A percentile compares a stretch with the other conserved stretches of the same genome.
These are phyloP conservation scores for Drosophila lacicola DNA, from an alignment of 2,888 invertebrate species.

Conservation along the genomic window DNA sequence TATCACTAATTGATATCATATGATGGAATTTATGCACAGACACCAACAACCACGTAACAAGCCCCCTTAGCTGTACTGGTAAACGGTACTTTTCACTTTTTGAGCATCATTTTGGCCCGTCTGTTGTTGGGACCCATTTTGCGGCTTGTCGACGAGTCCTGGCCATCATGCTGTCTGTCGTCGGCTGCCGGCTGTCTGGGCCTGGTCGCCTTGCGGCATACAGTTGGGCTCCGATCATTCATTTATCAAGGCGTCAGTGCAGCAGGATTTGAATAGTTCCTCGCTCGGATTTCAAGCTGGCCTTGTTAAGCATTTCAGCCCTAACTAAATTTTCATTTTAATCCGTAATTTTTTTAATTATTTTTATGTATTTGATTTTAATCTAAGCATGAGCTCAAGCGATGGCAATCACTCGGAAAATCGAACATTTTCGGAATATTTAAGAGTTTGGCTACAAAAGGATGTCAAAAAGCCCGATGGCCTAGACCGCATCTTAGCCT, in stretches of 20 bases:
- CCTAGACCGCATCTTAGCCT: conserved; percentile 9
- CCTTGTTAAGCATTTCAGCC: conserved; percentile 11
- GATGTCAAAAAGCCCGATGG: not conserved
- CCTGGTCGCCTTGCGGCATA: conserved; percentile 57
- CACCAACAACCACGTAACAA: conserved; percentile 28
- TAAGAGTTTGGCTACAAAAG: not conserved
- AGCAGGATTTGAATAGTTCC: not conserved
- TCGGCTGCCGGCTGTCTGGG: conserved; percentile 42
- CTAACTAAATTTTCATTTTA: conserved; percentile 3
- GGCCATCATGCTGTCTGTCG: conserved; percentile 33
- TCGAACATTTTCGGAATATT: not conserved
- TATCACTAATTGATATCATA: conserved; percentile 80
- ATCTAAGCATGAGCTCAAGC: not conserved
- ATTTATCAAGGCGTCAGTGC: conserved; percentile 74
- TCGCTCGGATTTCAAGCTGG: not conserved
- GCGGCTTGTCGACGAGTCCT: conserved; percentile 74
- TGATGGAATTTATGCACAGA: conserved; percentile 78
- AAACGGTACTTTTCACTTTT: conserved; percentile 67
- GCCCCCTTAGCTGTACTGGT: conserved; percentile 46
- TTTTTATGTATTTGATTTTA: not conserved
- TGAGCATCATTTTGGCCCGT: conserved; percentile 26
- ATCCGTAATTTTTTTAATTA: not conserved
- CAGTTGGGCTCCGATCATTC: conserved; percentile 64
- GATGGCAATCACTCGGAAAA: no score
- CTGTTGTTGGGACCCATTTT: conserved; percentile 45